Percentiles rank a stretch among this genome's conserved stretches.
Conservation (phyloP, 2,113 vertebrate species). For the Aldabrachelys gigantea region DNA sequence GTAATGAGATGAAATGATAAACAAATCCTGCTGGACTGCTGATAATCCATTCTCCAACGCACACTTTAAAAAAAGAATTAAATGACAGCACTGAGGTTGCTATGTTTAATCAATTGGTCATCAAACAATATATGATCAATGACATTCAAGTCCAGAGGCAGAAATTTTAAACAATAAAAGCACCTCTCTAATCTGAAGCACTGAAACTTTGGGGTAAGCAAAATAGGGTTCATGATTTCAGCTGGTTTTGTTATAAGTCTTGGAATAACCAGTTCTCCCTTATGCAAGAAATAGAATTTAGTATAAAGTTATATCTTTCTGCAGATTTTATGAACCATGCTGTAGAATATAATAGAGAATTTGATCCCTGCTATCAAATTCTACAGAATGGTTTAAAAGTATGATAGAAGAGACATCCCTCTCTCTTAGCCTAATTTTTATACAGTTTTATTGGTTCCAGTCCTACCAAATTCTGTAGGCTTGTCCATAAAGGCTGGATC, state of each 20-base stretch:
- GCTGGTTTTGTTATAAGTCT: background rate
- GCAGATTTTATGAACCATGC: background rate
- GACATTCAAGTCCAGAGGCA: background rate
- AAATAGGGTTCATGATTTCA: background rate
- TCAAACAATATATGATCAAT: background rate
- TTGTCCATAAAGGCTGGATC: background rate
- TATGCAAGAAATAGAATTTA: background rate
- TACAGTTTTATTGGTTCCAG: background rate
- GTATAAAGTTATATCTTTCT: background rate
- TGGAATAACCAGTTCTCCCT: background rate
- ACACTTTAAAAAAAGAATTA: background rate
- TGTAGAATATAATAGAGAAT: background rate
- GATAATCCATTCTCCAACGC: background rate
- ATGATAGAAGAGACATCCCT: background rate
- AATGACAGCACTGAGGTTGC: background rate
- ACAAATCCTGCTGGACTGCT: background rate
- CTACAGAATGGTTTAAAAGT: background rate
- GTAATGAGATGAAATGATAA: background rate
- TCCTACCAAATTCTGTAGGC: background rate
- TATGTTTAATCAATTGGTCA: background rate
- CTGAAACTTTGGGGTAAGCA: background rate
- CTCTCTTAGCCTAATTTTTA: background rate
- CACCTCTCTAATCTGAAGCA: background rate
- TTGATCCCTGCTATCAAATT: background rate
- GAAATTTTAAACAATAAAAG: background rate